A percentile compares a stretch with the other conserved stretches of the same genome.
These are phyloP conservation scores for Drosophila aff. DNA, from an alignment of 1,140 invertebrate species.

Conservation along the genomic window DNA sequence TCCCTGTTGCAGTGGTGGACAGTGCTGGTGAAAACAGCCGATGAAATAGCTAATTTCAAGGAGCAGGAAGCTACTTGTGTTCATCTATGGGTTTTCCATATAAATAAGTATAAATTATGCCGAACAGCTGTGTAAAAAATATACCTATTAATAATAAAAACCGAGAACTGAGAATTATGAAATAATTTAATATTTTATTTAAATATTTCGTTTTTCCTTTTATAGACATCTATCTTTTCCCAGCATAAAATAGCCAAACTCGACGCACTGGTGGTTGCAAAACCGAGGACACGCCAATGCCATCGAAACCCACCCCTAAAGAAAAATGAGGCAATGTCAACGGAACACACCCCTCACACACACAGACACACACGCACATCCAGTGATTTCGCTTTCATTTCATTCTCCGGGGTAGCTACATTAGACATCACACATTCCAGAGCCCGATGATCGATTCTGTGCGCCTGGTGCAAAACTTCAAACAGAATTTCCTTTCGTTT, in stretches of 20 bases:
- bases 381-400: slow-evolving; percentile 63
- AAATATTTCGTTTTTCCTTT: background rate
- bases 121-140: no score
- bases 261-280: slow-evolving; percentile 9
- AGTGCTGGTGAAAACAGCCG: background rate
- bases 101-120: no score
- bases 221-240: background rate
- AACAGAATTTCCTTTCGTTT: slow-evolving; percentile 81
- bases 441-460: slow-evolving; percentile 60
- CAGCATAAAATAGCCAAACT: background rate
- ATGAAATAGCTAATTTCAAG: background rate
- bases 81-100: background rate
- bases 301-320: slow-evolving; percentile 68
- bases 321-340: slow-evolving; percentile 24
- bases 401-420: slow-evolving; percentile 1
- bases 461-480: slow-evolving; percentile 70
- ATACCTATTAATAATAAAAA: no score
- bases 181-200: background rate
- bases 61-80: background rate
- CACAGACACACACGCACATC: slow-evolving; percentile 16
- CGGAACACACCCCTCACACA: slow-evolving; percentile 68
- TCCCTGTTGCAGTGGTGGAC: slow-evolving; percentile 1
- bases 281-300: slow-evolving; percentile 25
- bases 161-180: no score
- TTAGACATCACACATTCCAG: slow-evolving; percentile 34